Evolutionary conservation across 2,113 vertebrate genomes (phyloP).

Genomic region (Poeciliopsis prolifica): DNA sequence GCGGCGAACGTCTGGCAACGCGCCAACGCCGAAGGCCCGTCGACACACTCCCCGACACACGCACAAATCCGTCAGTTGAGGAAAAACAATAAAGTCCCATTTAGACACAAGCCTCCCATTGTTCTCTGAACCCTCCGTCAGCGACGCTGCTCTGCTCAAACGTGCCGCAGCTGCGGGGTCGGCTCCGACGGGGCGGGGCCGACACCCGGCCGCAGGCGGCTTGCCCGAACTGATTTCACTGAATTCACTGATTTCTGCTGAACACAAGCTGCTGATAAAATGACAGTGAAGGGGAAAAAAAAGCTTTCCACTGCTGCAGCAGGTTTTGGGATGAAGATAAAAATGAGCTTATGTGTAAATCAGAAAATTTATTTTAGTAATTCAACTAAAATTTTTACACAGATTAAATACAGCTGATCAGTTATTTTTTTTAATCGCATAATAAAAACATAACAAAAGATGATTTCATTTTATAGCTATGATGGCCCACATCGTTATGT

Average conservation of each 20-base stretch:
- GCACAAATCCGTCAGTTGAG: not conserved
- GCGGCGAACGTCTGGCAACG: slow-evolving; percentile 9
- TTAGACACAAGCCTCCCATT: slow-evolving; percentile 60
- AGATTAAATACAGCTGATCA: no score
- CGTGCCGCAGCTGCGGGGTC: slow-evolving; percentile 32
- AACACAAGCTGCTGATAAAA: slow-evolving; percentile 10
- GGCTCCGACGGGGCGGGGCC: slow-evolving; percentile 28
- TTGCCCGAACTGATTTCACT: slow-evolving; percentile 25
- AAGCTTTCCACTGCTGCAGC: not conserved
- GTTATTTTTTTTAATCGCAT: no score
- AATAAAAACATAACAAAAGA: no score
- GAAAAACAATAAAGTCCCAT: slow-evolving; percentile 40
- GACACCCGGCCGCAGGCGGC: slow-evolving; percentile 35
- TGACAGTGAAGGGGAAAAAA: not conserved
- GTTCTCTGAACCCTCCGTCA: slow-evolving; percentile 43
- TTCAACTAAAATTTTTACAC: no score
- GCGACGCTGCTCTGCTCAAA: not conserved
- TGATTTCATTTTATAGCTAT: no score
- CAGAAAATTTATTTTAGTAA: not conserved
- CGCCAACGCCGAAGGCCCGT: slow-evolving; percentile 35
- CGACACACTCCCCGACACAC: slow-evolving; percentile 1
- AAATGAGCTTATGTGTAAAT: not conserved
- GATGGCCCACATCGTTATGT: no score
- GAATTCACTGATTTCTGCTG: slow-evolving; percentile 28
- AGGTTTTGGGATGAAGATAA: no score